Percentiles rank a stretch among this genome's conserved stretches.
These are phyloP conservation scores for Melitaea cinxia DNA, from an alignment of 1,140 invertebrate species.

Conservation along the genomic window DNA sequence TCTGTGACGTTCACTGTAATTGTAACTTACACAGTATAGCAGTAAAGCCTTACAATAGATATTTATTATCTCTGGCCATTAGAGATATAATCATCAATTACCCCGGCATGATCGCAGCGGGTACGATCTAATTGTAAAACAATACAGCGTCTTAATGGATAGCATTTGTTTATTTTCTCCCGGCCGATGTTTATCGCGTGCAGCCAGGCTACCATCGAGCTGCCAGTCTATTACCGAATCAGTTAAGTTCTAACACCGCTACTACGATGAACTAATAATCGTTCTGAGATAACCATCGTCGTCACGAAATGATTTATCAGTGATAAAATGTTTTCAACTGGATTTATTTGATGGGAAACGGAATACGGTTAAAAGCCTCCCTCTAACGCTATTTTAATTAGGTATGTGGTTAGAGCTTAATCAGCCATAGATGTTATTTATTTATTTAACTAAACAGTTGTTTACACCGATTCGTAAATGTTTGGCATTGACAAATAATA, in stretches of 20 bases:
- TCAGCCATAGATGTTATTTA: too few species aligned
- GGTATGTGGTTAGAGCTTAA: too few species aligned
- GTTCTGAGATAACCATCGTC: neutral
- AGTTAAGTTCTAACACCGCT: constrained; percentile 7
- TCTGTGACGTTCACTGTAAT: too few species aligned
- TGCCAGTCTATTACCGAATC: constrained; percentile 5
- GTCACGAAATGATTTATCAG: neutral
- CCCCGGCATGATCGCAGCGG: neutral
- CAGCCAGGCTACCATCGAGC: constrained; percentile 9
- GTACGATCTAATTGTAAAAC: constrained; percentile 29
- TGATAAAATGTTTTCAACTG: neutral
- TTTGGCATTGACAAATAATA: too few species aligned
- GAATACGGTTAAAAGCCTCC: too few species aligned
- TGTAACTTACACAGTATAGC: neutral
- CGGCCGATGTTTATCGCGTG: neutral
- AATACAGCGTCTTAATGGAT: constrained; percentile 31
- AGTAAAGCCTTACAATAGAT: neutral
- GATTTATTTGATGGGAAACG: neutral
- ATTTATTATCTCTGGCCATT: neutral
- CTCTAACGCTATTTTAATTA: too few species aligned
- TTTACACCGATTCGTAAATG: too few species aligned
- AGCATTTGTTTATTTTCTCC: constrained; percentile 24
- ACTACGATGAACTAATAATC: neutral
- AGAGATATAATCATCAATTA: neutral
- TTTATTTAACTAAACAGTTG: too few species aligned